Conservation (phyloP, 2,888 invertebrate species). For the Dasysyrphus tricinctus region DNA sequence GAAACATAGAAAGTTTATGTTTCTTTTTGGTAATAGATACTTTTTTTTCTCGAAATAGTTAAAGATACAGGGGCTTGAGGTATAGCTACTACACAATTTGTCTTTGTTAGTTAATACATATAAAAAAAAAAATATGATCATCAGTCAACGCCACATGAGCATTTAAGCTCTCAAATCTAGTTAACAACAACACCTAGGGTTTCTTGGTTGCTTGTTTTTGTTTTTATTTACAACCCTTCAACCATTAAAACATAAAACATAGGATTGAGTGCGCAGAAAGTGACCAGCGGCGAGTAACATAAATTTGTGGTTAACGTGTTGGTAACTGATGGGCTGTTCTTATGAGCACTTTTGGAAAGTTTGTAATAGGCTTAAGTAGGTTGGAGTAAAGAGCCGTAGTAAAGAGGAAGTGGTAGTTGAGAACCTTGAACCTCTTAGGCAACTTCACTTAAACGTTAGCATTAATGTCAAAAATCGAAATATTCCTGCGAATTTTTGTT, state of each 20-base stretch:
- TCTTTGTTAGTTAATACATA: constrained; percentile 1
- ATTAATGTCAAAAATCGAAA: no score
- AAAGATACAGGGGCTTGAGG: background rate
- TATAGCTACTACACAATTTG: constrained; percentile 22
- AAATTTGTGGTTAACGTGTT: constrained; percentile 4
- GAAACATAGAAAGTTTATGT: constrained; percentile 61
- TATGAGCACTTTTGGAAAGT: constrained; percentile 10
- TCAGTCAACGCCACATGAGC: constrained; percentile 63
- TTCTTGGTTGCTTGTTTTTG: background rate
- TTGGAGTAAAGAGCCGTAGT: background rate
- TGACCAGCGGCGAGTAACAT: constrained; percentile 5
- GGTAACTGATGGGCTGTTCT: background rate
- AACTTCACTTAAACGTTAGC: no score
- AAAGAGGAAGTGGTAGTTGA: background rate
- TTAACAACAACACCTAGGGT: constrained; percentile 23
- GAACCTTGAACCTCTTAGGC: background rate
- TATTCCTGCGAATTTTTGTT: no score
- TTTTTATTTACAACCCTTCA: constrained; percentile 59
- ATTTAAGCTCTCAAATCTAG: constrained; percentile 19
- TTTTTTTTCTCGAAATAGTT: background rate
- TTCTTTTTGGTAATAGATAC: constrained; percentile 68
- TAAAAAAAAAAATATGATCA: constrained; percentile 8
- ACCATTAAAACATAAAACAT: constrained; percentile 49
- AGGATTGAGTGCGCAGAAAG: constrained; percentile 20
- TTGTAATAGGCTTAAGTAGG: background rate